These are phyloP conservation scores for Eueides isabella DNA, from an alignment of 1,140 invertebrate genomes.

Conservation along the genomic window DNA sequence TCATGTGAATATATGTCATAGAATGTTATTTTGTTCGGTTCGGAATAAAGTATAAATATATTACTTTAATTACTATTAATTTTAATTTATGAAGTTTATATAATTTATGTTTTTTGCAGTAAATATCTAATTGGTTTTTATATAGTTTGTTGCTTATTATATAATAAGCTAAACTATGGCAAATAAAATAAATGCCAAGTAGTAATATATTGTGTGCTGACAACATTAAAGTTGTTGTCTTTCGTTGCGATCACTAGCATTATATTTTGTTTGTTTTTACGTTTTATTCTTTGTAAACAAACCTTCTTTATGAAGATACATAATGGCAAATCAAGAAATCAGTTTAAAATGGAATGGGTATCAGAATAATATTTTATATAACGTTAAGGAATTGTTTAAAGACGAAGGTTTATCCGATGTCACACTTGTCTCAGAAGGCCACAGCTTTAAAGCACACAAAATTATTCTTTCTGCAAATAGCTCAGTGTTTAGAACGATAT, in stretches of 20 bases:
- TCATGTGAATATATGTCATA: too few species aligned
- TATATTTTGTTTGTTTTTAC: conserved; percentile 47
- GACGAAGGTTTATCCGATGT: conserved; percentile 88
- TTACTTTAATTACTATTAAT: too few species aligned
- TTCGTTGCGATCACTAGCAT: conserved; percentile 17
- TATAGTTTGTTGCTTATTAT: background rate
- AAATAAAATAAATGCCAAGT: background rate
- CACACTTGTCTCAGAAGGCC: conserved; percentile 87
- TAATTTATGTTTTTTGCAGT: too few species aligned
- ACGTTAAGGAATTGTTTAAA: conserved; percentile 85
- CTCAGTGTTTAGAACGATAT: conserved; percentile 87
- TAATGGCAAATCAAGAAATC: conserved; percentile 83
- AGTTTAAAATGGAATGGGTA: conserved; percentile 87
- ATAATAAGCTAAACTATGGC: background rate
- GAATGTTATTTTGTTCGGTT: too few species aligned
- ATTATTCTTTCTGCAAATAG: conserved; percentile 89
- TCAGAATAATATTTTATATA: conserved; percentile 84
- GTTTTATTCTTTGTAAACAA: conserved; percentile 40
- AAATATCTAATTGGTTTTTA: too few species aligned
- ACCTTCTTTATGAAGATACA: conserved; percentile 45
- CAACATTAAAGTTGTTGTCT: conserved; percentile 32
- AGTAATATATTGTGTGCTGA: background rate
- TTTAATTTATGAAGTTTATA: too few species aligned
- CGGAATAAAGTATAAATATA: too few species aligned
- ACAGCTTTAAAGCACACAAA: conserved; percentile 87